Percentiles rank a stretch among this genome's conserved stretches.
Conservation (phyloP, 1,140 invertebrate genomes). For the Caenorhabditis brenneri region DNA sequence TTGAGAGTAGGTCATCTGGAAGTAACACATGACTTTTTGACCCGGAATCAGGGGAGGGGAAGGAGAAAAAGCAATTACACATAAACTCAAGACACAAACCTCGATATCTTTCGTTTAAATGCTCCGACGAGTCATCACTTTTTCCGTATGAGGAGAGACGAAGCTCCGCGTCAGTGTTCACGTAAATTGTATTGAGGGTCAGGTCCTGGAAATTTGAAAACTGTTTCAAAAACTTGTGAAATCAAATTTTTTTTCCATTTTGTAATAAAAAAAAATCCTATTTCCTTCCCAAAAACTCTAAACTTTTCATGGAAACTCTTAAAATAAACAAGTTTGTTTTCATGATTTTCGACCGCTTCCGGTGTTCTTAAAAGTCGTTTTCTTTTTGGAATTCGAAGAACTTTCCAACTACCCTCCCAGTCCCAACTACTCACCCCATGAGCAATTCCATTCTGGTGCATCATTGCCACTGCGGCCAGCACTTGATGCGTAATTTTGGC, state of each 20-base stretch:
- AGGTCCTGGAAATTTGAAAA: background rate
- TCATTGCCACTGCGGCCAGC: slow-evolving; percentile 1
- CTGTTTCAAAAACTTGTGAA: background rate
- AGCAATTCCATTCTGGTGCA: slow-evolving; percentile 30
- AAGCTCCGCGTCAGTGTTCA: slow-evolving; percentile 23
- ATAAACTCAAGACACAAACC: too few relatives aligned
- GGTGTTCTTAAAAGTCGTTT: background rate
- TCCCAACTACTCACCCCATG: slow-evolving; percentile 2
- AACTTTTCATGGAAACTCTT: background rate
- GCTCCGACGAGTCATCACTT: slow-evolving; percentile 22
- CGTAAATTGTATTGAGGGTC: slow-evolving; percentile 9
- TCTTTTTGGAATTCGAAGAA: background rate
- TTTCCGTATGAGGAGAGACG: slow-evolving; percentile 19
- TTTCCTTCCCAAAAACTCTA: background rate
- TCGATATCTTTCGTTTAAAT: slow-evolving; percentile 4
- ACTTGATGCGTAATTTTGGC: slow-evolving; percentile 19
- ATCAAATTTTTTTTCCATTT: background rate
- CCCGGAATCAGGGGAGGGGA: background rate
- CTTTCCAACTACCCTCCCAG: too few relatives aligned
- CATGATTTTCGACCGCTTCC: background rate
- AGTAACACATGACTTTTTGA: background rate
- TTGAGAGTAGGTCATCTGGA: slow-evolving; percentile 35
- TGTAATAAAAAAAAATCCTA: background rate
- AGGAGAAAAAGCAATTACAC: background rate
- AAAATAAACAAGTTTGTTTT: background rate